Base-by-base conservation (phyloP, 2,113 vertebrate species). In the Coreoperca whiteheadi region DNA sequence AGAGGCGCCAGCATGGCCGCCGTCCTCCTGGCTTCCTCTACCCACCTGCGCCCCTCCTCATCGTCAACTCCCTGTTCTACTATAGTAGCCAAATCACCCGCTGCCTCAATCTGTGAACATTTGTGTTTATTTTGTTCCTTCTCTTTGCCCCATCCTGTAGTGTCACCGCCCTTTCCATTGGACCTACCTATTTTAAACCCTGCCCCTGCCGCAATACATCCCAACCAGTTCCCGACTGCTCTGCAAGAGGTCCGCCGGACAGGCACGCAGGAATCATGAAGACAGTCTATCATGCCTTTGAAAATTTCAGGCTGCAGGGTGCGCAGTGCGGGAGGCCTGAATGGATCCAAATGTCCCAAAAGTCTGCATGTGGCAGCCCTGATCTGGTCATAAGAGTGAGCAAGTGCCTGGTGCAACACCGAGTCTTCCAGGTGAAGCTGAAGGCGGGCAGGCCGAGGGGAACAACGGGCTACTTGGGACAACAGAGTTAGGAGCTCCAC, bases 401-500 rank as follows among this genome's bases (percentile, higher is more conserved):
- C n/a, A n/a, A 96, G 73, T 1, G 92, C 93, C 63, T 65, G 75
- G 34, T 90, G 79, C 7, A 99, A 92, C 73, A 95, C 90, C 1
- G 32, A 59, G 34, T 82, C 87, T 46, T 95, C 91, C 43, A 96
- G 30, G 20, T 84, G 74, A 14, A 94, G 25, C 4, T 95, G 93
- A 0, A 91, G 80, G 48, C 93, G 87, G 54, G 91, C 83, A 46
- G 92, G 91, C 0, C 25, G 69, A 43, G 94, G 74, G 0, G 94
- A 93, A 54, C 87, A 86, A 21, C 94, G 94, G 23, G 95, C 95
- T 11, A 96, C 81, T 0, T 94, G 93, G 48, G 96, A 95, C 83
- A 98, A 84, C 51, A 98, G 86, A 30, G 94, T 96, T 2, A 99
- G 90, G 59, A 99, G 95, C 87, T 97, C 96, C 28, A 89, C 93